phyloP scores from a whole-genome alignment of 2,113 vertebrate genomes.

The Cairina moschata region DNA sequence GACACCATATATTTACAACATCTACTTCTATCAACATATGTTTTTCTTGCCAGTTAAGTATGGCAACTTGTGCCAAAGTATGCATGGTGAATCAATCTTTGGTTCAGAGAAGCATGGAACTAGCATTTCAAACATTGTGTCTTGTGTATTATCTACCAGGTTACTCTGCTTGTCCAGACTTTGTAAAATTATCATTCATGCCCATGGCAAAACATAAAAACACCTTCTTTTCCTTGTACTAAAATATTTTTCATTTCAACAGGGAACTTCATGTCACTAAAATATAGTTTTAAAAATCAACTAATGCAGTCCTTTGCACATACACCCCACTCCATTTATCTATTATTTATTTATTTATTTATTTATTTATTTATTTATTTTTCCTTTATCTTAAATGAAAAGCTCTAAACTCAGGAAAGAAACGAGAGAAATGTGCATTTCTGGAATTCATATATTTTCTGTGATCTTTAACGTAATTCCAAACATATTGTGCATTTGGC shows the following conservation, averaged over 20 bases:
- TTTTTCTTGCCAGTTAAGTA: neutral
- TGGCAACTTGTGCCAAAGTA: neutral
- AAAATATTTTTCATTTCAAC: neutral
- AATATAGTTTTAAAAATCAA: neutral
- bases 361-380: neutral
- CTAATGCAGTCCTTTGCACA: neutral
- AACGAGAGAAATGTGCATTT: neutral
- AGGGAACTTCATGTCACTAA: neutral
- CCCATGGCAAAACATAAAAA: neutral
- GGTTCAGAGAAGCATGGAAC: neutral
- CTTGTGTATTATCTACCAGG: neutral
- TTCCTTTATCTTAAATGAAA: neutral
- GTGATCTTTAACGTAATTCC: neutral
- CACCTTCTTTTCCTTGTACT: neutral
- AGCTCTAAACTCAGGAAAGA: neutral
- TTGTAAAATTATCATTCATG: neutral
- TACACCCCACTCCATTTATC: neutral
- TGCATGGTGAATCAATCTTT: neutral
- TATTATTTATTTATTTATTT: neutral
- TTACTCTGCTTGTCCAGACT: neutral
- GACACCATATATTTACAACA: neutral
- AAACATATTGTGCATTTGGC: neutral
- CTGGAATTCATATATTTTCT: neutral
- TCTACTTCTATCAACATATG: neutral
- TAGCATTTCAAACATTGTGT: neutral